These are phyloP conservation scores for Enteromius fasciolatus DNA, from an alignment of 2,797 vertebrate genomes.

Conservation along the genomic window DNA sequence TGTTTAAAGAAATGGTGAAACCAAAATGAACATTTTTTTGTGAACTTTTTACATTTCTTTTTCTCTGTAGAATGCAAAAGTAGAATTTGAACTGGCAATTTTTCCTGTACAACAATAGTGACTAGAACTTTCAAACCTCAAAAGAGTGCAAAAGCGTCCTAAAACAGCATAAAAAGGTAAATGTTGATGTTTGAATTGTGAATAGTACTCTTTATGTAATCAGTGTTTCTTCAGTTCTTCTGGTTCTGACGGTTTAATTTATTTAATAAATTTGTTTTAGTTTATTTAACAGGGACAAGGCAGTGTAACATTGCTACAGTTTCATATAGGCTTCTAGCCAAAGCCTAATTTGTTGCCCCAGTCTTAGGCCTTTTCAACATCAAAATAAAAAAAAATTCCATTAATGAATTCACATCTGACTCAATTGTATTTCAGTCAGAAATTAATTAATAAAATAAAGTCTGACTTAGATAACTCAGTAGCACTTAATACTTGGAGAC, in stretches of 20 bases:
- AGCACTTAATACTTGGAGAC: not conserved
- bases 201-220: not conserved
- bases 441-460: not conserved
- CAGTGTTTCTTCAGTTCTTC: not conserved
- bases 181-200: not conserved
- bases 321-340: too few species aligned
- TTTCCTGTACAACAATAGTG: not conserved
- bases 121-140: not conserved
- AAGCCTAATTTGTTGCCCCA: too few species aligned
- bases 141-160: not conserved
- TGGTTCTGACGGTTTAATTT: not conserved
- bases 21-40: not conserved
- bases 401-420: not conserved
- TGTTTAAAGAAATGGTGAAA: conserved; percentile 21
- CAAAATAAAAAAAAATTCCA: too few species aligned
- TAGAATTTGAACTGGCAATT: not conserved
- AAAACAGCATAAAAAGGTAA: not conserved
- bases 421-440: not conserved
- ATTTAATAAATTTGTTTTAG: too few species aligned
- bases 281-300: too few species aligned
- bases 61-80: not conserved
- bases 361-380: too few species aligned
- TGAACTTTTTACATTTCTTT: not conserved
- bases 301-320: too few species aligned
- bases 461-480: not conserved